Conservation (phyloP, 2,113 vertebrate species). For the Mus spicilegus region DNA sequence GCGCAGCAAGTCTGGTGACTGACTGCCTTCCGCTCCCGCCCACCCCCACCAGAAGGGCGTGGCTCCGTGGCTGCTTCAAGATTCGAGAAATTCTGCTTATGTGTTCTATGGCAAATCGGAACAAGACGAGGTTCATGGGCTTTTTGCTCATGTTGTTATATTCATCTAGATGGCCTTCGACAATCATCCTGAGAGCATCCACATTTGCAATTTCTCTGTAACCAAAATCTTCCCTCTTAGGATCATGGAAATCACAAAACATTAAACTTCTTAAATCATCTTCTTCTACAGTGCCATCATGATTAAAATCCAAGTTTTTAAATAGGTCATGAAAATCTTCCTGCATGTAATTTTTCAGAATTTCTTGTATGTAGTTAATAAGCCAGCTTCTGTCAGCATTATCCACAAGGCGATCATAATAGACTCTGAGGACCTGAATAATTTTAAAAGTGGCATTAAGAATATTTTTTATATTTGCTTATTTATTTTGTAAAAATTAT, state of each 20-base stretch:
- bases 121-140: slow-evolving; percentile 94
- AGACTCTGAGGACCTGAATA: slow-evolving; percentile 92
- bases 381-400: slow-evolving; percentile 91
- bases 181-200: slow-evolving; percentile 88
- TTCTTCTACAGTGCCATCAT: slow-evolving; percentile 90
- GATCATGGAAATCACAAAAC: slow-evolving; percentile 96
- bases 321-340: slow-evolving; percentile 93
- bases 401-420: slow-evolving; percentile 94
- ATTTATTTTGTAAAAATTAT: background rate
- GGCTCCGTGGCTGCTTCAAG: slow-evolving; percentile 93
- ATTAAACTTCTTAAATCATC: slow-evolving; percentile 94
- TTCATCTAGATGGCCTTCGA: slow-evolving; percentile 92
- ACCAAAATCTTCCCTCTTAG: slow-evolving; percentile 90
- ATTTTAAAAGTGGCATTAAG: slow-evolving; percentile 41
- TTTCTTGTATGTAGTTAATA: slow-evolving; percentile 87
- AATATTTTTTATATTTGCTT: background rate
- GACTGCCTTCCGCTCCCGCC: no score
- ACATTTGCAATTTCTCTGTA: slow-evolving; percentile 90
- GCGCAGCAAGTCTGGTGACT: no score
- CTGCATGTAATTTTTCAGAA: slow-evolving; percentile 74
- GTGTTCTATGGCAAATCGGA: slow-evolving; percentile 95
- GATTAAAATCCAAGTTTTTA: slow-evolving; percentile 88
- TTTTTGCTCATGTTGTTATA: slow-evolving; percentile 94
- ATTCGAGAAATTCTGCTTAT: slow-evolving; percentile 94
- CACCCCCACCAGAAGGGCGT: slow-evolving; percentile 61